phyloP scores from a whole-genome alignment of 2,113 vertebrate species.

The Piaya cayana region DNA sequence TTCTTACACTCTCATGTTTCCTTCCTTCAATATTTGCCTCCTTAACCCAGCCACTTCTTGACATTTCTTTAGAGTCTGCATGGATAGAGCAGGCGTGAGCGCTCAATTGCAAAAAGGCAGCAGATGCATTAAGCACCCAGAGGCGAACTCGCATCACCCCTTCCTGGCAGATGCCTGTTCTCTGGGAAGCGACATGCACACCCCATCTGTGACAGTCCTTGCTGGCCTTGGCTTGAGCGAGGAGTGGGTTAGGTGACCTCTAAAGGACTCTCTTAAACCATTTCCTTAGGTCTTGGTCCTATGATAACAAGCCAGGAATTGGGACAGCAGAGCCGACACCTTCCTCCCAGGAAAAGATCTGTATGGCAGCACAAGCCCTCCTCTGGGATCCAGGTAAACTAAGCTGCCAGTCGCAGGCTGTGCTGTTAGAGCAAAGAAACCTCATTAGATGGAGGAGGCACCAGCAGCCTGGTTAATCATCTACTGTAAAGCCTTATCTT shows the following conservation, averaged over 20 bases:
- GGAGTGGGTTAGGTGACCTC: neutral
- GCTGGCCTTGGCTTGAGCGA: neutral
- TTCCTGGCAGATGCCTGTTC: neutral
- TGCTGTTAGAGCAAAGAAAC: neutral
- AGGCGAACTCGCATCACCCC: neutral
- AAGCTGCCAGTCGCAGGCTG: neutral
- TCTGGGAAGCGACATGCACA: neutral
- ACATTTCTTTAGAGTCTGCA: neutral
- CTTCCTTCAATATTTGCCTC: neutral
- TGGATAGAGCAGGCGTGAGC: neutral
- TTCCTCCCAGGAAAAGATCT: neutral
- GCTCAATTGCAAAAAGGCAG: neutral
- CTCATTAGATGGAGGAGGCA: neutral
- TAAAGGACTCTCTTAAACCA: neutral
- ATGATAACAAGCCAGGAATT: neutral
- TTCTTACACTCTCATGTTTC: neutral
- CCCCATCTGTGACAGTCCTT: neutral
- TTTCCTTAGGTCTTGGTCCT: fast-evolving
- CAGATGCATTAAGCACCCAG: neutral
- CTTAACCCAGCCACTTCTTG: neutral
- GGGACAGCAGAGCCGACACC: neutral
- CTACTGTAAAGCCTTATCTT: neutral
- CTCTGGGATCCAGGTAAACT: neutral
- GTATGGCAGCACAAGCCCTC: neutral
- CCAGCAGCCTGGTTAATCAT: neutral